Evolutionary conservation across 2,113 vertebrate species (phyloP).

Genomic region (Arizona elegans): DNA sequence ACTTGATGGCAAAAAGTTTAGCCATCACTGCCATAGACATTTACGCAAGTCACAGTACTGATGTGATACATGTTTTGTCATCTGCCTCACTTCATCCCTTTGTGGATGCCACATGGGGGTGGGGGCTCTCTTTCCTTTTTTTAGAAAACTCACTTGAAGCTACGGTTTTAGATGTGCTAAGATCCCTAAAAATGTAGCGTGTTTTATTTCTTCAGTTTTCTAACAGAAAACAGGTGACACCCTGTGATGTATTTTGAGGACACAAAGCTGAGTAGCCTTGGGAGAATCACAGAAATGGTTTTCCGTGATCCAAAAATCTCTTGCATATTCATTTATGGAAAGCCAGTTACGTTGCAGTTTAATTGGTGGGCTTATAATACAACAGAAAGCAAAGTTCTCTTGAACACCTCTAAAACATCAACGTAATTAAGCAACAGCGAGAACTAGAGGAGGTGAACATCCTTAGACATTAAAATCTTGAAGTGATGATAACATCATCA

Average conservation of each 20-base stretch:
- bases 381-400: neutral
- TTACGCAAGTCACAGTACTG: neutral
- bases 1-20: no score
- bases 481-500: neutral
- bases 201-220: neutral
- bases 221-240: neutral
- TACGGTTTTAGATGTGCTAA: neutral
- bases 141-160: neutral
- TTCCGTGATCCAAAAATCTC: neutral
- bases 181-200: neutral
- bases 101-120: neutral
- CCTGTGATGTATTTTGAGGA: neutral
- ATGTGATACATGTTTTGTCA: neutral
- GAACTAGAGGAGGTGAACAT: neutral
- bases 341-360: neutral
- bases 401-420: neutral
- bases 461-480: neutral
- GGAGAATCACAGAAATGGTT: neutral
- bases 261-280: neutral
- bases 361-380: neutral
- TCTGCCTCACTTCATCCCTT: neutral
- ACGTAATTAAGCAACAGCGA: neutral
- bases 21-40: neutral
- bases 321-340: neutral
- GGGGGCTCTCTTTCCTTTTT: neutral